A percentile compares a stretch with the other conserved stretches of the same genome.
These are phyloP conservation scores for Prochilodus magdalenae DNA, from an alignment of 2,113 vertebrate species.

Conservation along the genomic window DNA sequence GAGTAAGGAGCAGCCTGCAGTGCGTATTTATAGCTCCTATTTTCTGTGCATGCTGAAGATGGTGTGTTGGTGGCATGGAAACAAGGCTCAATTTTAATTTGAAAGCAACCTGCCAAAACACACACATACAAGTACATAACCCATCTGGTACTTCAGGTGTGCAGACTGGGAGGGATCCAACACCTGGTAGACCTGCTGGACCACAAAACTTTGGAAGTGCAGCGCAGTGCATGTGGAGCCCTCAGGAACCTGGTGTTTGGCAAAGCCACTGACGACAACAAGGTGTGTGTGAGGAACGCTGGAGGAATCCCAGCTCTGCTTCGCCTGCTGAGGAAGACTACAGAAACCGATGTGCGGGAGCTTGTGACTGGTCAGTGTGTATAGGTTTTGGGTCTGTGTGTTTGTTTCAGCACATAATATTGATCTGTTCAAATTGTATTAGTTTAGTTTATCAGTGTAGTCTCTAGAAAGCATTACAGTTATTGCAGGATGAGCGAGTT, in stretches of 20 bases:
- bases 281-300: slow-evolving; percentile 95
- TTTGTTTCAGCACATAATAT: not conserved
- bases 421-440: no score
- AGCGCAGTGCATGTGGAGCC: slow-evolving; percentile 94
- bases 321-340: slow-evolving; percentile 90
- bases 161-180: slow-evolving; percentile 93
- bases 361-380: slow-evolving; percentile 85
- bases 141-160: slow-evolving; percentile 79
- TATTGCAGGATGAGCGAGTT: no score
- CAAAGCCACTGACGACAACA: slow-evolving; percentile 97
- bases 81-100: no score
- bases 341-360: slow-evolving; percentile 92
- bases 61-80: no score
- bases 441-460: no score
- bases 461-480: no score
- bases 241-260: slow-evolving; percentile 95
- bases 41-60: no score
- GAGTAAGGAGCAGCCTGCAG: no score
- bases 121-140: not conserved
- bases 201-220: slow-evolving; percentile 92
- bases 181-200: slow-evolving; percentile 95
- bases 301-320: slow-evolving; percentile 93
- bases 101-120: no score
- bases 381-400: not conserved
- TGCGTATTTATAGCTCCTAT: no score